Evolutionary conservation across 2,113 vertebrate species (phyloP), one percentile per base, ranked within the genome.

Genomic region (Atherinomorus stipes): DNA sequence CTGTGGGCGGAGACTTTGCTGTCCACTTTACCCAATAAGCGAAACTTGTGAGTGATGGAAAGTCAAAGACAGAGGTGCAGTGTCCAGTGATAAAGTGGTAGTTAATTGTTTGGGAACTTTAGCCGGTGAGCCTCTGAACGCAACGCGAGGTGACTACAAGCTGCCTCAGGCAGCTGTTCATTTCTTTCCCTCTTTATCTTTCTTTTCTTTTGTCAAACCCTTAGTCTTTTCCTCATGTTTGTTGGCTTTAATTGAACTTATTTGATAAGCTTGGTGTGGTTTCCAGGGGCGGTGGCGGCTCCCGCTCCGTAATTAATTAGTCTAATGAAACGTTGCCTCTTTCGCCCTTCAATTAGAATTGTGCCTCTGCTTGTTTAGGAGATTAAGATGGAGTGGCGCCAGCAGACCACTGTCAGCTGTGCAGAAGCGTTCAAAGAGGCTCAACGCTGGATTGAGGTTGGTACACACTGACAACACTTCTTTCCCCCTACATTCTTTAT

Each of bases 381-480:
- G 49, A 40, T 38, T 31, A 53, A 85, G 83, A 95, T 96, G 95
- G 95, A 95, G 89, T 94, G 94, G 89, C 91, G 94, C 74, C 94
- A 95, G 84, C 95, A 95, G 78, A 88, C 85, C 2, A 95, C 94
- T 52, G 75, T 93, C 69, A 94, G 93, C 75, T 95, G 94, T 79
- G 94, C 82, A n/a, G 80, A 86, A 1, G 96, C 96, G 0, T 98
- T 97, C 84, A 90, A 37, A 1, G 97, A 97, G 81, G 96, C 96
- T 21, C 96, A 83, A 68, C 91, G 97, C 64, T 98, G 97, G 97
- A 90, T 98, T 44, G 95, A 98, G 97, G 97, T 98, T 90, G 16
- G 11, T 45, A 62, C n/a, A 74, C 13, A 38, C 45, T 28, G 4
- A 66, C 45, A 16, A 21, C 10, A 52, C 4, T 23, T 42, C 18